Evolutionary conservation across 2,797 vertebrate species (phyloP), one percentile per base, ranked within the genome.

Genomic region (Halcyon smyrnensis): DNA sequence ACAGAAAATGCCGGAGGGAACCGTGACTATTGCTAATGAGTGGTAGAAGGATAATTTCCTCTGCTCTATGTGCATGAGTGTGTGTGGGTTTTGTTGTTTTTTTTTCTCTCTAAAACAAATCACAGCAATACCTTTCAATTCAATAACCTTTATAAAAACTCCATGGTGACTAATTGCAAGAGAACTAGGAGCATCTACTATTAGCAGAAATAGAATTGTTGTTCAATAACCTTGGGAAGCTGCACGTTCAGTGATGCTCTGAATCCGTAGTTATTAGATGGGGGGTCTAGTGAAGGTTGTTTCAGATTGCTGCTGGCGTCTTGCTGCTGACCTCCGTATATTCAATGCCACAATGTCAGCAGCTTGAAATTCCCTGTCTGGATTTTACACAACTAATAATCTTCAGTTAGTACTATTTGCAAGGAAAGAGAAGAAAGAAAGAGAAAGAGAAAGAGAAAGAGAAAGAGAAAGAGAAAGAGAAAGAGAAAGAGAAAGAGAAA

Each of bases 141-240:
- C 95, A 95, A 80, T 97, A 96, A 93, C 93, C 96, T 98, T 98
- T 98, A 87, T 94, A 90, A 97, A 95, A 97, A 93, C 94, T 98
- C 97, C 94, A 91, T 90, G 65, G 97, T 97, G 97, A 96, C 97
- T 98, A 98, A 98, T 99, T 98, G 98, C 96, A 95, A 96, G 93
- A 93, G 76, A 96, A 97, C 46, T 63, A 95, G 90, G 59, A 95
- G 77, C 89, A 95, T 96, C 95, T 95, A 88, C 94, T 97, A 95
- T 97, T 97, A 97, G 84, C 96, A 97, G 93, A 96, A 97, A 97
- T 90, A 92, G 91, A 89, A 93, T 95, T 96, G 94, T 96, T 97
- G 86, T 95, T 96, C 80, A 78, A 60, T 98, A 98, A 98, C 98
- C 98, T 98, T 98, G 97, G 94, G 89, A 97, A 84, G 84, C 41